Conservation (phyloP, 37 sponge, comb jelly and placozoan species). For the Mnemiopsis leidyi region DNA sequence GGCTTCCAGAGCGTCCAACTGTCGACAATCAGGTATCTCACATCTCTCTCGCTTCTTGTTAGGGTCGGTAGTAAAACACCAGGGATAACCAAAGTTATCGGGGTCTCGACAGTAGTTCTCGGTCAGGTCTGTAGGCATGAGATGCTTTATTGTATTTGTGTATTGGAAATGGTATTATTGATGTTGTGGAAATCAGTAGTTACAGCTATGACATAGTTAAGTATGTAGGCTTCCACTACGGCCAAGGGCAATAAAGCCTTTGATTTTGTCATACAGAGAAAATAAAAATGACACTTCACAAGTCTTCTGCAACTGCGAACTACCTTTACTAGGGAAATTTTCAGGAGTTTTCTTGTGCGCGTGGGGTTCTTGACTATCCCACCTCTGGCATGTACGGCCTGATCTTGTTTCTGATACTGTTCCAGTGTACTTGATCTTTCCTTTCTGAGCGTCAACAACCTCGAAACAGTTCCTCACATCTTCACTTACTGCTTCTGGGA, state of each 20-base stretch:
- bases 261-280: no score
- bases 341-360: constrained; percentile 18
- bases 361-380: constrained; percentile 9
- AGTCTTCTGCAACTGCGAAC: no score
- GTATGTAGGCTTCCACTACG: no score
- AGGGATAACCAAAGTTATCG: constrained; percentile 47
- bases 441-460: not conserved
- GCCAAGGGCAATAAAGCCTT: no score
- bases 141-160: not conserved
- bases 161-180: no score
- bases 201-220: no score
- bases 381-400: constrained; percentile 36
- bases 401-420: not conserved
- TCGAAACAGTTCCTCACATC: not conserved
- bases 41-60: constrained; percentile 33
- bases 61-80: constrained; percentile 58
- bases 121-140: not conserved
- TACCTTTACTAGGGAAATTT: constrained; percentile 52
- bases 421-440: constrained; percentile 22
- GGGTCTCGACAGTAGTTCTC: constrained; percentile 63
- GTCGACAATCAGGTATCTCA: constrained; percentile 1
- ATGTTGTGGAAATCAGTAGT: not conserved
- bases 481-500: not conserved
- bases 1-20: not conserved
- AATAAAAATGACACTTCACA: no score